Base-by-base conservation (phyloP, 2,797 vertebrate species). In the Danio aesculapii region DNA sequence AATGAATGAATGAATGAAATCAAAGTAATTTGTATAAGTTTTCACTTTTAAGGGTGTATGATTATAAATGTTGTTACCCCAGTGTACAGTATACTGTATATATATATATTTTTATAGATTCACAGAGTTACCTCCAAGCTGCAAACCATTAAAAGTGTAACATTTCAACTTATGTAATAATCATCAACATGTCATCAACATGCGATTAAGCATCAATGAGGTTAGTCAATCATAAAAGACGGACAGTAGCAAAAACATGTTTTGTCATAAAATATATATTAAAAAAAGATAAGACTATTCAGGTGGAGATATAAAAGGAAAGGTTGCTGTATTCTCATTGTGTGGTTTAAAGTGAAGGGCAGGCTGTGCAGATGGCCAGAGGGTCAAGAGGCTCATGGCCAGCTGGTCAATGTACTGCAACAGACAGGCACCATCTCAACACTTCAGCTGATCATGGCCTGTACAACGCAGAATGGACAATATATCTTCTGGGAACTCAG, bases 261-360 rank as follows among this genome's bases (percentile, higher is more conserved):
- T 41, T 70, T 70, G 9, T 6, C 68, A 50, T 53, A 53, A 70
- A 55, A 17, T 6, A 61, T 39, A 61, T 63, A n/a, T n/a, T n/a
- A n/a, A n/a, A n/a, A n/a, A n/a, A n/a, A n/a, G 43, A 46, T 58
- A 14, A 44, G 7, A 46, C 7, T 46, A 11, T 21, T 7, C 53
- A 58, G 70, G 52, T 44, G 43, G 68, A 71, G 6, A 3, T 68
- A 58, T 13, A 69, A 75, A 67, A 52, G 41, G 10, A 78, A 58
- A 77, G 43, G 19, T 47, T 66, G 52, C 47, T 61, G 39, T 10
- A 6, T 68, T 52, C 55, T 78, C 14, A 10, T 13, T 47, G 19
- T 61, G 58, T 11, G 0, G 46, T 30, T 6, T 5, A 16, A 59
- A 41, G 44, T 69, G 43, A 77, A 78, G 53, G 76, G 58, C 63